Conservation (phyloP, 2,888 invertebrate genomes). For the Andrena camellia region DNA sequence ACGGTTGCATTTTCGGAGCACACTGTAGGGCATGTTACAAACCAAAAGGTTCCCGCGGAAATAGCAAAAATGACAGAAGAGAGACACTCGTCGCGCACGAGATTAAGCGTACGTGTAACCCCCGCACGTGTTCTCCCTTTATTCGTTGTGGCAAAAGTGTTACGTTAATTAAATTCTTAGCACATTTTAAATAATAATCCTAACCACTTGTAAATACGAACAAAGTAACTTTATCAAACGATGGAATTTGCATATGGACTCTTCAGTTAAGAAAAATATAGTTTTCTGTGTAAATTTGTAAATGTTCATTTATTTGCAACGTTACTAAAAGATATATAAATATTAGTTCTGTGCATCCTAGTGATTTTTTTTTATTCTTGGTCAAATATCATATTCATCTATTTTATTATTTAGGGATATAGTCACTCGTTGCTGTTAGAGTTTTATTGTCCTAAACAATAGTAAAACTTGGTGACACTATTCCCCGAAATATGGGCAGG, state of each 20-base stretch:
- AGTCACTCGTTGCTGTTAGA: neutral
- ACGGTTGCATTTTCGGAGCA: constrained; percentile 26
- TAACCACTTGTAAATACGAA: constrained; percentile 16
- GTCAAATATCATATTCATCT: neutral
- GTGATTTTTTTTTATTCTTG: no score
- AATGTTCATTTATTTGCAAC: no score
- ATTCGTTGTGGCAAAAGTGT: constrained; percentile 47
- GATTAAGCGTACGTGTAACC: constrained; percentile 45
- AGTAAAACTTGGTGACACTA: neutral
- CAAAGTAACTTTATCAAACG: no score
- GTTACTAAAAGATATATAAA: no score
- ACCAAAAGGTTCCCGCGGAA: constrained; percentile 39
- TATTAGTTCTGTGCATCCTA: no score
- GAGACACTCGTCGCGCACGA: neutral
- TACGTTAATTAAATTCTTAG: constrained; percentile 65
- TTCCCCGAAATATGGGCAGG: neutral
- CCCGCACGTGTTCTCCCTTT: neutral
- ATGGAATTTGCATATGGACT: no score
- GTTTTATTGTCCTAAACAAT: neutral
- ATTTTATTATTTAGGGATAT: neutral
- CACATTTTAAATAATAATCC: constrained; percentile 50
- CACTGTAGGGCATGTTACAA: constrained; percentile 30
- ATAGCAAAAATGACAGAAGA: constrained; percentile 37
- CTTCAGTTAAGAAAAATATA: no score
- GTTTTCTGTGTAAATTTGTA: no score